Evolutionary conservation across 2,113 vertebrate genomes (phyloP), one percentile per base, ranked within the genome.

Genomic region (Gila orcuttii): DNA sequence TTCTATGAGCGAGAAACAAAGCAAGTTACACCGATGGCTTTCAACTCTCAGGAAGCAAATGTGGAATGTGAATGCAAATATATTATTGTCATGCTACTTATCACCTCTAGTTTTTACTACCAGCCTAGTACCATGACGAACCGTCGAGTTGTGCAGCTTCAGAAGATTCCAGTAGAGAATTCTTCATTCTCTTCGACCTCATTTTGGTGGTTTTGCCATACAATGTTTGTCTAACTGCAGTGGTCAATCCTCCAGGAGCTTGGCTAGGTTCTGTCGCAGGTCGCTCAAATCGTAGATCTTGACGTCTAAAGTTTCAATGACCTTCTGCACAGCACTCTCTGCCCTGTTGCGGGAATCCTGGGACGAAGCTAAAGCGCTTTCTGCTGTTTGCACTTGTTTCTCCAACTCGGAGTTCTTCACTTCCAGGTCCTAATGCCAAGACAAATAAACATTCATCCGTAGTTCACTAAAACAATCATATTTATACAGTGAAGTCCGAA

Each of bases 261-360:
- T 96, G 47, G 96, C 96, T 64, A 99, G 91, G 85, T 95, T 97
- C 89, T 96, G 96, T 3, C 97, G 93, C 57, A 99, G 93, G 92
- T 97, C 96, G 0, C 93, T 96, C 83, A 99, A 95, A 93, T 99
- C 97, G 0, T 95, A 95, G 57, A 99, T 95, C 93, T 99, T 97
- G 86, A 96, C 92, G 0, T 99, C 98, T 89, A 99, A 94, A 45
- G 96, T 93, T 69, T 96, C 94, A 0, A 97, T 95, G 5, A 96
- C 94, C 50, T 92, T 95, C 85, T 89, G 91, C 73, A 98, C 95
- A 85, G 98, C 97, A 0, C n/a, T 90, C 66, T 95, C 94, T 0
- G 95, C 88, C 68, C 94, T 94, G 64, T 94, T 94, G 83, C 94
- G 93, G 84, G 97, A 94, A 0, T 95, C 94, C 73, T 90, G 88